Conservation (phyloP, 2,113 vertebrate species). For the Scomber colias region DNA sequence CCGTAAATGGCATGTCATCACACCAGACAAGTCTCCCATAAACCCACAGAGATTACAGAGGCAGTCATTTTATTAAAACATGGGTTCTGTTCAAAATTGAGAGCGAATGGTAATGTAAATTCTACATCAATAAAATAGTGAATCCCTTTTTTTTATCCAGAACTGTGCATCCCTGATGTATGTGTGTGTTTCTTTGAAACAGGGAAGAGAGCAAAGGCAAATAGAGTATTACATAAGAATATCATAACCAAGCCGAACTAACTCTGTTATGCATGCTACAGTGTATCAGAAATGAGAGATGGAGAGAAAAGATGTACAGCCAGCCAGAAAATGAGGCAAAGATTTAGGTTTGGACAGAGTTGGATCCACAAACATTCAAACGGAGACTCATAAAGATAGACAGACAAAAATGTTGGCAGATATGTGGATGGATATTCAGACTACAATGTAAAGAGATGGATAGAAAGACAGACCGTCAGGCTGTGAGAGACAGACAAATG, state of each 20-base stretch:
- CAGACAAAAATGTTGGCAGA: not conserved
- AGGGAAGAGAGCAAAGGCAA: constrained; percentile 49
- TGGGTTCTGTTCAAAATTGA: constrained; percentile 1
- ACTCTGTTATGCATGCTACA: constrained; percentile 41
- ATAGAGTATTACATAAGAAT: constrained; percentile 67
- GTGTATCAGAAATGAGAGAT: constrained; percentile 47
- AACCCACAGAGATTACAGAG: not conserved
- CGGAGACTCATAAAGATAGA: constrained; percentile 7
- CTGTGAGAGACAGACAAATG: constrained; percentile 11
- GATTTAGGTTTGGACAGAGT: constrained; percentile 15
- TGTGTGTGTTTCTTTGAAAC: constrained; percentile 20
- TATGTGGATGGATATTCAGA: not conserved
- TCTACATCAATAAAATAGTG: constrained; percentile 8
- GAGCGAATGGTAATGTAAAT: not conserved
- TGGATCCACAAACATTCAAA: constrained; percentile 25
- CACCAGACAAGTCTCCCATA: not conserved
- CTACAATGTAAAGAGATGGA: not conserved
- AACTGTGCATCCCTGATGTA: constrained; percentile 8
- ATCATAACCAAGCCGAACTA: constrained; percentile 52
- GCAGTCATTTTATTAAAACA: not conserved
- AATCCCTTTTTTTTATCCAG: constrained; percentile 20
- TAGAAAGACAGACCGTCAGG: not conserved
- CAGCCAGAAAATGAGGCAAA: constrained; percentile 24
- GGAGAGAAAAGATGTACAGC: constrained; percentile 32
- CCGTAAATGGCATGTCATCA: not conserved